These are phyloP conservation scores for Subanguina moxae DNA, from an alignment of 1,140 invertebrate species.

Conservation along the genomic window DNA sequence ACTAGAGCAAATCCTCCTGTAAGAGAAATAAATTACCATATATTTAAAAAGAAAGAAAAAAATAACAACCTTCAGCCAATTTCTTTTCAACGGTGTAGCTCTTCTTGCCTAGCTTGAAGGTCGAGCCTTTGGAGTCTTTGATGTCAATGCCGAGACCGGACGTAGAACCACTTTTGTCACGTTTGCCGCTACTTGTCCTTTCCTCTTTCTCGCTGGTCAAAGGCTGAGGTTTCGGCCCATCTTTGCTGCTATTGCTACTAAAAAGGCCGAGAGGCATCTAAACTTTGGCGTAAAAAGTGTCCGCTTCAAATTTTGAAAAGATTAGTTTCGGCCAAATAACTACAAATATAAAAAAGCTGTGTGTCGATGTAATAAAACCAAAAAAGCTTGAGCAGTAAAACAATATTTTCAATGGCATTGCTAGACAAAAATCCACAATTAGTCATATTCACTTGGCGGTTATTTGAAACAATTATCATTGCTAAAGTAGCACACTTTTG, in stretches of 20 bases:
- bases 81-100: conserved; percentile 54
- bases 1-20: conserved; percentile 58
- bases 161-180: conserved; percentile 25
- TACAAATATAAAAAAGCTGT: no score
- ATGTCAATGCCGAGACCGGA: conserved; percentile 10
- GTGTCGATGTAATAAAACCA: no score
- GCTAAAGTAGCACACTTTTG: no score
- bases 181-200: conserved; percentile 20
- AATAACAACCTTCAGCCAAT: conserved; percentile 52
- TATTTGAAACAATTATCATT: no score
- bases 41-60: conserved; percentile 2
- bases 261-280: conserved; percentile 46
- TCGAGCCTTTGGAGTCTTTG: conserved; percentile 48
- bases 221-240: conserved; percentile 50
- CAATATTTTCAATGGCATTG: no score
- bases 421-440: no score
- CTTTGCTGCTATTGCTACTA: conserved; percentile 29
- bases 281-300: no score
- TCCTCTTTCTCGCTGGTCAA: conserved; percentile 47
- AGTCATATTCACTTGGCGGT: no score
- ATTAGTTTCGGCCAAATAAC: no score
- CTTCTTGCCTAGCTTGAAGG: conserved; percentile 51
- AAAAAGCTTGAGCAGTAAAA: no score
- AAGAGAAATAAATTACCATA: conserved; percentile 9
- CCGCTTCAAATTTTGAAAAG: no score